Evolutionary conservation across 2,888 invertebrate genomes (phyloP), one percentile per base, ranked within the genome.

Genomic region (Acleris literana): DNA sequence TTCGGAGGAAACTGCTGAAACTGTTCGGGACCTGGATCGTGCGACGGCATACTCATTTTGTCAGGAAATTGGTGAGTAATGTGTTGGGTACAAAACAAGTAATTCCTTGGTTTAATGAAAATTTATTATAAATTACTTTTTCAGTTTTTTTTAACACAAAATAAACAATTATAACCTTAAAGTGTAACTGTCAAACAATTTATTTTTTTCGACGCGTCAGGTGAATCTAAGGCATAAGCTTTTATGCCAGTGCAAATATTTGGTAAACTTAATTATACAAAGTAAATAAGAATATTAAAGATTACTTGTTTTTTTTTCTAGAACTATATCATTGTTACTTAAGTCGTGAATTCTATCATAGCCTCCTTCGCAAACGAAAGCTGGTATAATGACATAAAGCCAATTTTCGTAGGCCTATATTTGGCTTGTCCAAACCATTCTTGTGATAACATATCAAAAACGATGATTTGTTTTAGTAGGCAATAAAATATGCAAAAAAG

Each of bases 1-100:
- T 96, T 96, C 0, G 97, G 95, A 76, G 96, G 95, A 70, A 96
- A 94, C 83, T 95, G 95, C 91, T 95, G 86, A 70, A 93, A 93
- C 71, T 87, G 88, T 66, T 90, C 91, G 39, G 88, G 85, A 22
- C 82, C 86, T 54, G 88, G 79, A 70, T 93, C 93, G 67, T 87
- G 82, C 4, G 84, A 76, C 69, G 86, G 86, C 81, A 82, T 80
- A 80, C 84, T 89, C 87, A 89, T 90, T 83, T 74, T 68, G 63
- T 49, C 1, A 13, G 63, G 33, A 49, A 39, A 18, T 39, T 29
- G 9, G 25, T 44, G 13, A 53, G 25, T 22, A 39, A 13, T 17
- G 5, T 11, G 39, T 39, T 39, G 39, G 13, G 39, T 48, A 48
- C 48, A 49, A 18, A 46, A 17, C n/a, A 46, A 46, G 46, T 17